These are phyloP conservation scores for Morus bassanus DNA, from an alignment of 2,797 vertebrate species.

Conservation along the genomic window DNA sequence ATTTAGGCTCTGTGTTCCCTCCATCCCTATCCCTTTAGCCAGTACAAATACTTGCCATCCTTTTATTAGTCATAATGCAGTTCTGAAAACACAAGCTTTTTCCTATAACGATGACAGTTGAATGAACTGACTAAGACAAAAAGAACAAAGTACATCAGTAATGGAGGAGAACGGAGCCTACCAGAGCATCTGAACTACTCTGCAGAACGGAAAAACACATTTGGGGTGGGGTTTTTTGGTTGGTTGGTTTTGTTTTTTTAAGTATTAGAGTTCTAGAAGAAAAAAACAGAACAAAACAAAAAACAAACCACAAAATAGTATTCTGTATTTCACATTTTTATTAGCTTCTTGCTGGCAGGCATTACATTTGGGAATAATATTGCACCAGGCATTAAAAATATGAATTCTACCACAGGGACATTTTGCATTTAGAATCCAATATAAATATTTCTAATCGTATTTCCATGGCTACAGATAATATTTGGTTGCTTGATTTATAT, in stretches of 20 bases:
- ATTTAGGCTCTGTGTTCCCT: not conserved
- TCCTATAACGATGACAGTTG: not conserved
- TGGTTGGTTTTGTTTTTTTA: not conserved
- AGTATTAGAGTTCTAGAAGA: not conserved
- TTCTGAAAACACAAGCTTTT: not conserved
- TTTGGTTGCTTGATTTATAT: conserved; percentile 82
- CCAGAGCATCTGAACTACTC: not conserved
- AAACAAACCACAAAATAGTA: conserved; percentile 12
- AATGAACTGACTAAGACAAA: not conserved
- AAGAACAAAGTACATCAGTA: not conserved
- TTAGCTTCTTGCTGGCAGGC: conserved; percentile 77
- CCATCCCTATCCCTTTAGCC: not conserved
- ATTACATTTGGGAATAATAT: conserved; percentile 79
- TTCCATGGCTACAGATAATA: conserved; percentile 78
- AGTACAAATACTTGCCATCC: not conserved
- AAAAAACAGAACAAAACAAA: not conserved
- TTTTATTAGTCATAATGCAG: not conserved
- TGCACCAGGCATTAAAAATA: conserved; percentile 78
- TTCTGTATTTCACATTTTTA: conserved; percentile 75
- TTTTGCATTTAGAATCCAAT: conserved; percentile 77
- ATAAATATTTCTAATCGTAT: conserved; percentile 79
- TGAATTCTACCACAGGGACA: conserved; percentile 74
- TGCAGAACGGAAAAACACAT: not conserved
- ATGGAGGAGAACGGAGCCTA: not conserved
- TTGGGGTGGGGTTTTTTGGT: not conserved